A percentile compares a stretch with the other conserved stretches of the same genome.
phyloP scores from a whole-genome alignment of 2,888 invertebrate species.

The Rhorus exstirpatorius region DNA sequence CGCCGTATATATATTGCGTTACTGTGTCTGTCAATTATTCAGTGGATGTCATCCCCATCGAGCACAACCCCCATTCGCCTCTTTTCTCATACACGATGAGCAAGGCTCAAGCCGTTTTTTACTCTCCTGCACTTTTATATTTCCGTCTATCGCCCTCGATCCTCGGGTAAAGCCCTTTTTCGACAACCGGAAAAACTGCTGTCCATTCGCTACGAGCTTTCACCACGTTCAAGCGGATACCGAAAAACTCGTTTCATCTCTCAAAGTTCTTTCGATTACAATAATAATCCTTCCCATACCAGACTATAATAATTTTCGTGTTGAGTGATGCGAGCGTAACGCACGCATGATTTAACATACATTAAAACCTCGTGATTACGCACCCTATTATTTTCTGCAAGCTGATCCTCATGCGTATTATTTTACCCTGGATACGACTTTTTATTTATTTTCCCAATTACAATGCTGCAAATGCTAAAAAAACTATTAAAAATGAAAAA shows the following conservation, averaged over 20 bases:
- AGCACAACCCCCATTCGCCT: slow-evolving; percentile 5
- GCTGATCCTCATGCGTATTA: no score
- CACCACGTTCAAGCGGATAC: slow-evolving; percentile 36
- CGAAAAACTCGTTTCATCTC: background rate
- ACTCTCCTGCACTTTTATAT: slow-evolving; percentile 4
- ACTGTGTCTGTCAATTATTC: slow-evolving; percentile 46
- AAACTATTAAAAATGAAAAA: no score
- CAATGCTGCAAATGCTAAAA: no score
- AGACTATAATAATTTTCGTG: no score
- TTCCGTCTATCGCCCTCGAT: background rate
- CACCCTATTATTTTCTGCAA: no score
- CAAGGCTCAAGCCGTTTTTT: slow-evolving; percentile 1
- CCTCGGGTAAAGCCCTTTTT: background rate
- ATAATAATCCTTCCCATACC: no score
- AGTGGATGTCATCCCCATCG: slow-evolving; percentile 28
- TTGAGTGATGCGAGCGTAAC: no score
- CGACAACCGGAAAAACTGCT: slow-evolving; percentile 41
- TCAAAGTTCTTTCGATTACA: background rate
- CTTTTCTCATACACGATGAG: slow-evolving; percentile 20
- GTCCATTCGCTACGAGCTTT: slow-evolving; percentile 12
- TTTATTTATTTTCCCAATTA: no score
- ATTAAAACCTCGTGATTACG: no score
- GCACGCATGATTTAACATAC: no score
- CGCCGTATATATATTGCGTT: slow-evolving; percentile 2
- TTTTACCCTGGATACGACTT: no score